These are phyloP conservation scores for Brachionus calyciflorus DNA, from an alignment of 1,140 invertebrate species.

Conservation along the genomic window DNA sequence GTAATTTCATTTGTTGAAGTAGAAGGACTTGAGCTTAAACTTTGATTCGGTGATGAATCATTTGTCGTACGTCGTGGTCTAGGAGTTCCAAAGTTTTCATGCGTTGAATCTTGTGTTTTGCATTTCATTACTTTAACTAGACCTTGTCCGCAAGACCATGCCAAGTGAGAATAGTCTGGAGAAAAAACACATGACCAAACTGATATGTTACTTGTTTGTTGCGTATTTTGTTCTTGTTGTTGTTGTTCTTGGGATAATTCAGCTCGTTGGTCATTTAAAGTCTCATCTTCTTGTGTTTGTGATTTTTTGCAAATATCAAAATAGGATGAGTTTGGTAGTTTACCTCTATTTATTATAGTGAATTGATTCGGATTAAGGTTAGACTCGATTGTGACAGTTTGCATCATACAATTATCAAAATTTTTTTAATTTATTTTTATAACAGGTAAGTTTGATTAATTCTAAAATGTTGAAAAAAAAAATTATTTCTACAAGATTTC, in stretches of 20 bases:
- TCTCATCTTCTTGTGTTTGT: not conserved
- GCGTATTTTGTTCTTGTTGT: not conserved
- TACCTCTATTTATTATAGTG: constrained; percentile 14
- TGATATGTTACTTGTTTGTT: constrained; percentile 46
- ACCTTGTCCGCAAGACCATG: constrained; percentile 49
- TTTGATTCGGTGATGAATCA: constrained; percentile 24
- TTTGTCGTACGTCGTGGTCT: not conserved
- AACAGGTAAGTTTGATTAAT: not conserved
- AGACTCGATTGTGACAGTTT: too few relatives aligned
- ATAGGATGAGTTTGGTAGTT: constrained; percentile 41
- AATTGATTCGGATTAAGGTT: not conserved
- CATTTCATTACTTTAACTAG: constrained; percentile 48
- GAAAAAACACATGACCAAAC: constrained; percentile 63
- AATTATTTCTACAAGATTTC: too few relatives aligned
- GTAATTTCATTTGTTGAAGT: constrained; percentile 49
- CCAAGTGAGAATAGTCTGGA: constrained; percentile 61
- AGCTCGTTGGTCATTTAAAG: not conserved
- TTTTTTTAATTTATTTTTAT: not conserved
- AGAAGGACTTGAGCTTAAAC: constrained; percentile 49
- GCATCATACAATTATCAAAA: not conserved
- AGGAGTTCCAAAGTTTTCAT: not conserved
- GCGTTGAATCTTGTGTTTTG: not conserved
- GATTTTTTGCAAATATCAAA: constrained; percentile 32
- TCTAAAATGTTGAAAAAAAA: not conserved
- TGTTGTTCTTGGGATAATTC: not conserved